phyloP scores from a whole-genome alignment of 2,888 invertebrate species.

The Lycocerus yunnanus region DNA sequence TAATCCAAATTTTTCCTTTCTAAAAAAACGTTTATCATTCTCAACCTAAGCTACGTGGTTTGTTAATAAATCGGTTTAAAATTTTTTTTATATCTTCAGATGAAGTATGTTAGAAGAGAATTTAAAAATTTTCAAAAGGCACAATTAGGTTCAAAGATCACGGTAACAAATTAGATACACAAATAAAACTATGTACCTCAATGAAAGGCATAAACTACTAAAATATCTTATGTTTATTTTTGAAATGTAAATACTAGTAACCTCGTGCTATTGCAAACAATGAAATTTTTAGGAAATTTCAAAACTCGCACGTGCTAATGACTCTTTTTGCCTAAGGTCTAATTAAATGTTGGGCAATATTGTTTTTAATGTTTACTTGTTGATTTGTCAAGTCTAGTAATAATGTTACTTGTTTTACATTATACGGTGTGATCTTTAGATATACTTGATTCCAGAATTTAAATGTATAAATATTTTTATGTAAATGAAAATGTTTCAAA shows the following conservation, averaged over 20 bases:
- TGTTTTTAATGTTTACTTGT: background rate
- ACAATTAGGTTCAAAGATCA: background rate
- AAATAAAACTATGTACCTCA: background rate
- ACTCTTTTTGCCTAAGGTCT: slow-evolving; percentile 3
- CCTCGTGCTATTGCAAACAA: slow-evolving; percentile 3
- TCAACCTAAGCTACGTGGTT: background rate
- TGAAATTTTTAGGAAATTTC: background rate
- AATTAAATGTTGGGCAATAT: slow-evolving; percentile 1
- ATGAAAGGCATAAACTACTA: background rate
- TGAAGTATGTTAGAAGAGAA: background rate
- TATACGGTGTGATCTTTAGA: background rate
- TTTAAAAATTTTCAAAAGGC: background rate
- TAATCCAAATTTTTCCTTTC: background rate
- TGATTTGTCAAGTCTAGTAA: background rate
- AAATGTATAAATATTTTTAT: too few relatives aligned
- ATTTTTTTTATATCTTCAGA: background rate
- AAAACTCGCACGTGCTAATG: slow-evolving; percentile 2
- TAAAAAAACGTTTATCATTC: background rate
- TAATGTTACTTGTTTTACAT: background rate
- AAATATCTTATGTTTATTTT: background rate
- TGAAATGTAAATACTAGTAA: background rate
- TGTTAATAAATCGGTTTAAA: background rate
- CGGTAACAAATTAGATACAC: background rate
- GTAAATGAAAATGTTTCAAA: too few relatives aligned
- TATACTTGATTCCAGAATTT: background rate